Conservation (phyloP, 1,140 invertebrate genomes). For the Bombus waltoni region DNA sequence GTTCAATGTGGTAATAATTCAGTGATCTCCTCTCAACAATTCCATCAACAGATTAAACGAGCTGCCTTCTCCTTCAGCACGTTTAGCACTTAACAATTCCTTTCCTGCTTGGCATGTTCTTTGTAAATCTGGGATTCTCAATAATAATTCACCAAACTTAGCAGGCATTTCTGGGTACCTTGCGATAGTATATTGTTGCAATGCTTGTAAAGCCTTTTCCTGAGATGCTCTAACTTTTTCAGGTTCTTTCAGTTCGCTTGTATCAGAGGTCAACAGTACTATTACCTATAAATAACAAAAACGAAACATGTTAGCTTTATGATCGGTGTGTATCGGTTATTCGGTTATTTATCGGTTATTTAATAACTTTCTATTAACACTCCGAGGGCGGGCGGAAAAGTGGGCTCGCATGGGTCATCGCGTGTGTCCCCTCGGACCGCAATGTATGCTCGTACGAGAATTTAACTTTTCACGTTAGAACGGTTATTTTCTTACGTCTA, state of each 20-base stretch:
- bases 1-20: conserved; percentile 73
- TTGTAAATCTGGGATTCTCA: conserved; percentile 96
- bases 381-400: too few relatives aligned
- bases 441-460: too few relatives aligned
- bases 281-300: conserved; percentile 84
- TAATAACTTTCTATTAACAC: too few relatives aligned
- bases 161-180: conserved; percentile 96
- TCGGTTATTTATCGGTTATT: too few relatives aligned
- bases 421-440: too few relatives aligned
- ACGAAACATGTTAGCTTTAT: neutral
- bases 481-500: too few relatives aligned
- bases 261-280: conserved; percentile 96
- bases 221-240: conserved; percentile 96
- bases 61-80: conserved; percentile 92
- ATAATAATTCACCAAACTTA: conserved; percentile 96
- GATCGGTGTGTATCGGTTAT: neutral
- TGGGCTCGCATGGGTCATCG: too few relatives aligned
- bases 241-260: conserved; percentile 94
- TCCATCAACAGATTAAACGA: conserved; percentile 98
- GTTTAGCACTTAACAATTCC: conserved; percentile 93
- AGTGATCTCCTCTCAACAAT: conserved; percentile 95
- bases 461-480: too few relatives aligned
- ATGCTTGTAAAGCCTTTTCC: conserved; percentile 95
- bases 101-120: conserved; percentile 97
- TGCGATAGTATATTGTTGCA: conserved; percentile 95